Percentiles rank a stretch among this genome's conserved stretches.
phyloP scores from a whole-genome alignment of 1,140 invertebrate genomes.

The Trissolcus basalis region DNA sequence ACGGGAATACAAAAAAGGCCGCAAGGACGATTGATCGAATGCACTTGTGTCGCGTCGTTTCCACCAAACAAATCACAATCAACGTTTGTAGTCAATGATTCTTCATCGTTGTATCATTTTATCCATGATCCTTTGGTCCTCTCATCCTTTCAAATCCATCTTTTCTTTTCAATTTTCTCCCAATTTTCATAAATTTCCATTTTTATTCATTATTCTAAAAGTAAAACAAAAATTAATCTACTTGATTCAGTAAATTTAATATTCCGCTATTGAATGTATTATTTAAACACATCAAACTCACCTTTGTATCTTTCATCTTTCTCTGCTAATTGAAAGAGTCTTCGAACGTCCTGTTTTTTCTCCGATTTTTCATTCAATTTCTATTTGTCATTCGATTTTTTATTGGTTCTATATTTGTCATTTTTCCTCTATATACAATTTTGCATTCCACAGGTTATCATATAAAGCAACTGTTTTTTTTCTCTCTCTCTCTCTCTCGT shows the following conservation, averaged over 20 bases:
- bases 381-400: not conserved
- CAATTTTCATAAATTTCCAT: not conserved
- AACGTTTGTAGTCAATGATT: not conserved
- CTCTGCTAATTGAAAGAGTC: not conserved
- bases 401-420: not conserved
- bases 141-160: not conserved
- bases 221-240: not conserved
- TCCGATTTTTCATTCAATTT: not conserved
- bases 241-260: too few species aligned
- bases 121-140: not conserved
- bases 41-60: constrained; percentile 44
- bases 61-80: constrained; percentile 17
- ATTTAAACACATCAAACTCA: too few species aligned
- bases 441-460: too few species aligned
- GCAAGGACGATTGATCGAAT: constrained; percentile 12
- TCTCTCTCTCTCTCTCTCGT: not conserved
- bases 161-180: not conserved
- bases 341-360: too few species aligned
- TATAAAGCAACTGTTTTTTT: not conserved
- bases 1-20: constrained; percentile 15
- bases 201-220: too few species aligned
- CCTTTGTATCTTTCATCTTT: not conserved
- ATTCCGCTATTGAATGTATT: too few species aligned
- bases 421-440: too few species aligned
- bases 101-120: constrained; percentile 4